Evolutionary conservation across 2,888 invertebrate species (phyloP), one percentile per base, ranked within the genome.

Genomic region (Stenolophus ochropezus): DNA sequence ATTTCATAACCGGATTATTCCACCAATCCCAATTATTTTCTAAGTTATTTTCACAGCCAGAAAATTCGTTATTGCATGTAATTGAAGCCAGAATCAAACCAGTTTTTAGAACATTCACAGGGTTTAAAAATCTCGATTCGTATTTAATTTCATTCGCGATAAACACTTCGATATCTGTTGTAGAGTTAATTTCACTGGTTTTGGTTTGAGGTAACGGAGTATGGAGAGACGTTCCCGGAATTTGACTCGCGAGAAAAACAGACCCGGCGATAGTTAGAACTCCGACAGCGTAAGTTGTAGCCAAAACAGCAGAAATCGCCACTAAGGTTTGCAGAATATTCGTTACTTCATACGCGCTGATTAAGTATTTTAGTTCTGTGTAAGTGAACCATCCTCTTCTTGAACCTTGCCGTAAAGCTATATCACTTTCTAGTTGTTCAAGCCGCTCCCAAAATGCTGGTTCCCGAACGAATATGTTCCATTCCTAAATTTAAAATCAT

Each of bases 331-430:
- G 90, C 23, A 91, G 86, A 14, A 93, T 84, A n/a, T 90, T 87
- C 21, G 89, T 85, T 56, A 91, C 85, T 82, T 91, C 91, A 78
- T 91, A 86, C 25, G 88, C 88, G 80, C 90, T 89, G 73, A 92
- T 87, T 21, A 94, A 86, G 82, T 91, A 92, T 84, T 91, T 89
- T 77, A 97, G 89, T 90, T 97, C 97, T 0, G 94, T 91, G 87
- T 97, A 97, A 0, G 96, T 96, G 86, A 94, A 94, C 94, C 95
- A 96, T 0, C 96, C 96, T 21, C 96, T 92, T 83, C 91, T 90
- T 33, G 89, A 89, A 11, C 94, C 95, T 90, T 96, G 94, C 85
- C 92, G 92, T 84, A 93, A 90, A 2, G 97, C 97, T 84, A 97
- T 90, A 78, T 91, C 91, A 82, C 90, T 91, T 89, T 97, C 96